Evolutionary conservation across 2,888 invertebrate species (phyloP).

Genomic region (Rutpela maculata): DNA sequence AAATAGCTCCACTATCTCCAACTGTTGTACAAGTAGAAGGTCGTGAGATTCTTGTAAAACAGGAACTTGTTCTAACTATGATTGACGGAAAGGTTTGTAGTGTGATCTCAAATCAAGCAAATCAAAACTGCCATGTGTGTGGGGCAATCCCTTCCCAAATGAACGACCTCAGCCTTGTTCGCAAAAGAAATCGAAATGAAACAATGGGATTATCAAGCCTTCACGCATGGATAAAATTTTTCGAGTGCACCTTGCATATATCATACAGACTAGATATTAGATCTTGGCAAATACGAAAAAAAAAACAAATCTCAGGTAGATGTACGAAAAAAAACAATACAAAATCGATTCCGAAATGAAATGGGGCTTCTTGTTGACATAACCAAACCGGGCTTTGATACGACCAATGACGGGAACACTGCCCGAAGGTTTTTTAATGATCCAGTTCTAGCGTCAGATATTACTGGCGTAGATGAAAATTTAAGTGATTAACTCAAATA

Average conservation of each 20-base stretch:
- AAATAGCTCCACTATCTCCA: slow-evolving; percentile 34
- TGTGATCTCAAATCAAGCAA: slow-evolving; percentile 36
- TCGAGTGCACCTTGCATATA: slow-evolving; percentile 32
- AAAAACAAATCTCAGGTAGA: slow-evolving; percentile 26
- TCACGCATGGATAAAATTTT: slow-evolving; percentile 38
- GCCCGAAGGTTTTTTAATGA: slow-evolving; percentile 27
- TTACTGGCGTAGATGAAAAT: slow-evolving; percentile 21
- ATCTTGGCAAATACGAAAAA: slow-evolving; percentile 34
- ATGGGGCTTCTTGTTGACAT: slow-evolving; percentile 22
- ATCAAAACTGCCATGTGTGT: slow-evolving; percentile 31
- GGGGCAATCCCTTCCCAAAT: slow-evolving; percentile 38
- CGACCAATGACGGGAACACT: slow-evolving; percentile 28
- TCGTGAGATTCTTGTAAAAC: slow-evolving; percentile 27
- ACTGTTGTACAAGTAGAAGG: slow-evolving; percentile 21
- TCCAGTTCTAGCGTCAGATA: slow-evolving; percentile 22
- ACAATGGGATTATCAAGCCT: slow-evolving; percentile 41
- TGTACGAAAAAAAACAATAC: slow-evolving; percentile 17
- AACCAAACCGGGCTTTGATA: slow-evolving; percentile 28
- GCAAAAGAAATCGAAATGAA: slow-evolving; percentile 33
- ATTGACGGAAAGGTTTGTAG: slow-evolving; percentile 23
- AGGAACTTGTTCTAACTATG: slow-evolving; percentile 23
- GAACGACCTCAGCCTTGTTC: slow-evolving; percentile 26
- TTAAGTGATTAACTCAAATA: no score
- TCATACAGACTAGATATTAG: slow-evolving; percentile 36
- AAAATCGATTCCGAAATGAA: slow-evolving; percentile 16